Base-by-base conservation (phyloP, 2,797 vertebrate genomes). In the Aeoliscus strigatus region DNA sequence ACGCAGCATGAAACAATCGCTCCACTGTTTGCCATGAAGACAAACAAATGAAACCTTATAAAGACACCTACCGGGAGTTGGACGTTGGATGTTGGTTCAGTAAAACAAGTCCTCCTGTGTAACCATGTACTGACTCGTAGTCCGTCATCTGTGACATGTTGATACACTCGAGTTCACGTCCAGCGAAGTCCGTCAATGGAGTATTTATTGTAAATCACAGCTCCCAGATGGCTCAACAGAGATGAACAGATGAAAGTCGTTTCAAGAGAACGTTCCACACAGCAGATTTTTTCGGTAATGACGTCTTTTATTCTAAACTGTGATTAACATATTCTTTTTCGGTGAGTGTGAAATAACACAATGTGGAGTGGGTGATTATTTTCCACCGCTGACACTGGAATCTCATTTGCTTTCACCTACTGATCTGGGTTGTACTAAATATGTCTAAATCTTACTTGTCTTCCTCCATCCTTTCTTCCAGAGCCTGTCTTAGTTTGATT, bases 101-200 rank as follows among this genome's bases (percentile, higher is more conserved):
- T 56, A n/a, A 30, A 73, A 79, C 73, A 70, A 71, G 70, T 52
- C 54, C 57, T 51, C 34, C 33, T 42, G 33, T 66, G 60, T 51
- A 39, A 70, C 37, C 27, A 27, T 40, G 45, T 5, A 26, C 16
- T 18, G 25, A 30, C 45, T 60, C 48, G 50, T 44, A 54, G 51
- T 54, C 67, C 24, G 47, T 76, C 55, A 51, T 47, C 39, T 59
- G 39, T 67, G 51, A 49, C 31, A 35, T 11, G 27, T 47, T 56
- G 35, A 69, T 70, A 58, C 57, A 45, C 48, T 51, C 34, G 72
- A 52, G 52, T 44, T 31, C n/a, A 1, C 5, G 29, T 60, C 67
- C 73, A 68, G 25, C 15, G 29, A 36, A 45, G 47, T 47, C 40
- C 36, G 27, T 35, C 25, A 30, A 18, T 39, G 45, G 24, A 31